These are phyloP conservation scores for Pogonocherus hispidulus DNA, from an alignment of 2,888 invertebrate species.

Conservation along the genomic window DNA sequence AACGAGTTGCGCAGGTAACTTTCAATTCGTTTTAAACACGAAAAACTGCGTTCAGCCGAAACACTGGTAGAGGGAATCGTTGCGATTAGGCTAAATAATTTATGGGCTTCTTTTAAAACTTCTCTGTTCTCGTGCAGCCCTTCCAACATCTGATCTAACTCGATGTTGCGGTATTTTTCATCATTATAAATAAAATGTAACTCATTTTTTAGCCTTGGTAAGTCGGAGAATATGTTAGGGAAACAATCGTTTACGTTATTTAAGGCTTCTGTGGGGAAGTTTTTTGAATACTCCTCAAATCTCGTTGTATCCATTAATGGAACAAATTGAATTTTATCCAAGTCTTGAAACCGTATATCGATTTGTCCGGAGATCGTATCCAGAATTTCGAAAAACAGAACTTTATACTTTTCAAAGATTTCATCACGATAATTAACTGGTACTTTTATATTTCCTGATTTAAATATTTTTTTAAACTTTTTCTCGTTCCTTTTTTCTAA, in stretches of 20 bases:
- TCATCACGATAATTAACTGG: background rate
- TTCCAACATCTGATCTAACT: slow-evolving; percentile 1
- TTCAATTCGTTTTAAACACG: slow-evolving; percentile 36
- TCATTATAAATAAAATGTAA: slow-evolving; percentile 4
- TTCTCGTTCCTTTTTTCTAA: slow-evolving; percentile 27
- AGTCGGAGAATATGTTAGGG: slow-evolving; percentile 1
- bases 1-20: slow-evolving; percentile 28
- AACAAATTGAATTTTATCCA: slow-evolving; percentile 8
- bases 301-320: slow-evolving; percentile 24
- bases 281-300: slow-evolving; percentile 27
- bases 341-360: slow-evolving; percentile 1
- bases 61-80: slow-evolving; percentile 40
- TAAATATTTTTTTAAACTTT: slow-evolving; percentile 9
- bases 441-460: background rate
- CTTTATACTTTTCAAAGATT: background rate
- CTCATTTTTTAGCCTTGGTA: slow-evolving; percentile 9
- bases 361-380: background rate
- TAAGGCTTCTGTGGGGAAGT: slow-evolving; percentile 29
- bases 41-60: slow-evolving; percentile 35
- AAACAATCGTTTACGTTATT: slow-evolving; percentile 28
- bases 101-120: slow-evolving; percentile 19
- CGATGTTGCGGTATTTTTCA: background rate
- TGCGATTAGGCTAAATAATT: slow-evolving; percentile 36
- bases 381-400: background rate
- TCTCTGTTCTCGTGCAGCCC: background rate